Percentiles rank a stretch among this genome's conserved stretches.
Conservation (phyloP, 2,113 vertebrate genomes). For the Perca schrenkii region DNA sequence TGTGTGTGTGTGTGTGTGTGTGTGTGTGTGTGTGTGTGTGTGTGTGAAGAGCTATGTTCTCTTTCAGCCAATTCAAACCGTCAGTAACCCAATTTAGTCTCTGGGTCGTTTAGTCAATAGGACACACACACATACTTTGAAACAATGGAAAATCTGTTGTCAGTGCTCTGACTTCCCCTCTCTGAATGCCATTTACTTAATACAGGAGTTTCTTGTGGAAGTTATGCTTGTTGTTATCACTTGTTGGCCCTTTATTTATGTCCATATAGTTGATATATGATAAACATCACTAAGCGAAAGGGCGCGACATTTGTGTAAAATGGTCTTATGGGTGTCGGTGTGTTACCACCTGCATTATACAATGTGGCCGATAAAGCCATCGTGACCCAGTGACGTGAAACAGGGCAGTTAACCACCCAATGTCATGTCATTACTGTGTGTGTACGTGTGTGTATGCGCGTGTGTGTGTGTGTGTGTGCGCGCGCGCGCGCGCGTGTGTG, state of each 20-base stretch:
- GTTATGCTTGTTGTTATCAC: too few relatives aligned
- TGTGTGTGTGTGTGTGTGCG: too few relatives aligned
- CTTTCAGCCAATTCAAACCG: slow-evolving; percentile 28
- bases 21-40: neutral
- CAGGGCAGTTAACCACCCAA: neutral
- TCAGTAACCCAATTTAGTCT: slow-evolving; percentile 33
- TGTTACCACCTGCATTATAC: neutral
- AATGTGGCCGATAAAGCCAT: neutral
- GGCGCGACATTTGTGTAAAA: neutral
- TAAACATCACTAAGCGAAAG: neutral
- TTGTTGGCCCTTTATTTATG: neutral
- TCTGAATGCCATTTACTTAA: neutral
- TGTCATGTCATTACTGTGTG: slow-evolving; percentile 37
- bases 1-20: too few relatives aligned
- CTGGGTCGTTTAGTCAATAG: slow-evolving; percentile 30
- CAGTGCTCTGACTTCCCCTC: neutral
- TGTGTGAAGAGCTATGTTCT: slow-evolving; percentile 8
- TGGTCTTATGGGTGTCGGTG: neutral
- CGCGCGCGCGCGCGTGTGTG: too few relatives aligned
- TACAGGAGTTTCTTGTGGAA: neutral
- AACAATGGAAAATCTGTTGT: neutral
- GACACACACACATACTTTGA: neutral
- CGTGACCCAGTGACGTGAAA: slow-evolving; percentile 2
- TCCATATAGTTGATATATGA: neutral
- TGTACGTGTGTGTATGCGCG: too few relatives aligned